These are phyloP conservation scores for Mactra quadrangularis DNA, from an alignment of 1,140 invertebrate genomes.

Conservation along the genomic window DNA sequence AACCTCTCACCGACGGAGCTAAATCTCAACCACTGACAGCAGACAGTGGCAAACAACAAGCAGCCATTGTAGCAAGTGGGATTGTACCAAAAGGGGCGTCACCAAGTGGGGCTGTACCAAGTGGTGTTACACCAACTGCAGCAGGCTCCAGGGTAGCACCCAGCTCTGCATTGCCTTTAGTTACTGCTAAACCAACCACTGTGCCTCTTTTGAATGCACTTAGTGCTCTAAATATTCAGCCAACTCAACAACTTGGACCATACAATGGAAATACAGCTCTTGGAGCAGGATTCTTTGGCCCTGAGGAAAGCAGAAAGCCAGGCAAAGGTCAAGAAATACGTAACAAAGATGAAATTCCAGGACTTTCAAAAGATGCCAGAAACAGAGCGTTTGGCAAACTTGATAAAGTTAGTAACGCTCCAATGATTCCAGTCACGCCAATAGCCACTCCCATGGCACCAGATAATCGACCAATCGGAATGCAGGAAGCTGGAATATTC, in stretches of 20 bases:
- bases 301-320: too few species aligned
- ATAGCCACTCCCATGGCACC: neutral
- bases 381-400: slow-evolving; percentile 32
- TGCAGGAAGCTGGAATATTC: slow-evolving; percentile 44
- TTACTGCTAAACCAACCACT: neutral
- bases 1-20: neutral
- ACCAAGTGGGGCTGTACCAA: neutral
- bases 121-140: neutral
- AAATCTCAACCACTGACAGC: neutral
- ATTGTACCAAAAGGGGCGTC: neutral
- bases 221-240: neutral
- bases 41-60: neutral
- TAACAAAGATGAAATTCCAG: slow-evolving; percentile 29
- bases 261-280: neutral
- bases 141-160: neutral
- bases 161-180: neutral
- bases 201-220: too few species aligned
- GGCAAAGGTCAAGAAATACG: slow-evolving; percentile 15
- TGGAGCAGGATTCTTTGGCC: neutral
- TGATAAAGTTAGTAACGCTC: slow-evolving; percentile 13
- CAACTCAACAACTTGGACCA: neutral
- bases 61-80: neutral
- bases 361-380: slow-evolving; percentile 41
- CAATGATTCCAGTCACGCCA: neutral
- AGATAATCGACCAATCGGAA: slow-evolving; percentile 24